Evolutionary conservation across 2,888 invertebrate genomes (phyloP).

Genomic region (Caenorhabditis uteleia): DNA sequence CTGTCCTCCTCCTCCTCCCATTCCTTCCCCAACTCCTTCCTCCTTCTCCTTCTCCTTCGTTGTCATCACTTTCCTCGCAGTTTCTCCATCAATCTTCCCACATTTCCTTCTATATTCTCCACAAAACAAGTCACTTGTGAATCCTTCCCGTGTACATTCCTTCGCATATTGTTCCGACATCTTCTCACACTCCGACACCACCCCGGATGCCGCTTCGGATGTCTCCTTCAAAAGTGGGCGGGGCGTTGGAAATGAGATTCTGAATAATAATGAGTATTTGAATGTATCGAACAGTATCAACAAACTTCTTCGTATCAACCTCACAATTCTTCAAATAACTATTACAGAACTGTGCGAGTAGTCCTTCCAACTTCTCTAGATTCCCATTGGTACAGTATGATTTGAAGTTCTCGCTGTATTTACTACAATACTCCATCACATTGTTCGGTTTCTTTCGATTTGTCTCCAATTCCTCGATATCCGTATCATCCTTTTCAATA

Average conservation of each 20-base stretch:
- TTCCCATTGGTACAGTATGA: conserved; percentile 28
- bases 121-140: conserved; percentile 13
- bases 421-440: conserved; percentile 36
- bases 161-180: background rate
- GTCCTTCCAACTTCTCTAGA: conserved; percentile 33
- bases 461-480: conserved; percentile 25
- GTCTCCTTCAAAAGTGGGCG: conserved; percentile 3
- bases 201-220: background rate
- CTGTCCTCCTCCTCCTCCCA: no score
- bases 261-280: background rate
- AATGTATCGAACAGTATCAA: background rate
- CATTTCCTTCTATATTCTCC: background rate
- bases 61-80: background rate
- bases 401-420: conserved; percentile 37
- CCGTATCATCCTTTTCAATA: conserved; percentile 23
- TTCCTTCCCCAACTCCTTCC: no score
- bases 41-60: background rate
- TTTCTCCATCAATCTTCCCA: background rate
- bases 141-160: conserved; percentile 23
- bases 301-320: background rate
- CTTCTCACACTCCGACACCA: background rate
- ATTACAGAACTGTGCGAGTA: conserved; percentile 39
- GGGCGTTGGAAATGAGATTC: conserved; percentile 23
- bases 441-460: conserved; percentile 9
- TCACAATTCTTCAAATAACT: conserved; percentile 33